phyloP scores from a whole-genome alignment of 2,113 vertebrate genomes.

The Tachycineta bicolor region DNA sequence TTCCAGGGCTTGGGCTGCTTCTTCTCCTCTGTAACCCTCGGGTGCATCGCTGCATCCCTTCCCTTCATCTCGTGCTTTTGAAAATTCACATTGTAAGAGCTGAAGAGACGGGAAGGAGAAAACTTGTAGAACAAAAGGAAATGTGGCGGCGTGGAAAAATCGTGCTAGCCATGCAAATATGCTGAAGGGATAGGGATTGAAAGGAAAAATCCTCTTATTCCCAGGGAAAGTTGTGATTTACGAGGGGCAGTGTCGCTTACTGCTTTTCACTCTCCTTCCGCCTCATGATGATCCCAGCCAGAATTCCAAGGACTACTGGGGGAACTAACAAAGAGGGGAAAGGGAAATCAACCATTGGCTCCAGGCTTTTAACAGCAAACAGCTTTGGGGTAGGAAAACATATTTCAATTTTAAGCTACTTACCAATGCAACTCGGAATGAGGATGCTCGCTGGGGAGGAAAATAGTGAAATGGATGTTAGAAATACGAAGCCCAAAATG shows the following conservation, averaged over 20 bases:
- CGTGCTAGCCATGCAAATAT: rapidly evolving
- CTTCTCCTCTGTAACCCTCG: rapidly evolving
- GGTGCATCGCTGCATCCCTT: rapidly evolving
- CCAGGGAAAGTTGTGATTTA: rapidly evolving
- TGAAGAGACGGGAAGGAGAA: not conserved
- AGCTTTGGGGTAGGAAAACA: not conserved
- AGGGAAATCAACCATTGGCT: not conserved
- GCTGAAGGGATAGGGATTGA: not conserved
- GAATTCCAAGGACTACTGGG: not conserved
- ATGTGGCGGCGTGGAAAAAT: rapidly evolving
- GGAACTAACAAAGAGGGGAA: not conserved
- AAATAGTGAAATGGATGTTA: not conserved
- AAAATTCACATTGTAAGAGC: not conserved
- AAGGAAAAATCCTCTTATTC: not conserved
- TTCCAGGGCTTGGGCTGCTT: not conserved
- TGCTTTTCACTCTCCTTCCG: not conserved
- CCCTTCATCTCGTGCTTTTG: rapidly evolving
- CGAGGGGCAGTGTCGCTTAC: not conserved
- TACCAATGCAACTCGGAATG: not conserved
- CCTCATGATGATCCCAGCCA: not conserved
- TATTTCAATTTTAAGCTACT: not conserved
- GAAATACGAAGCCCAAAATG: not conserved
- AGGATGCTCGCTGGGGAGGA: not conserved
- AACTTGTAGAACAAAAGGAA: not conserved
- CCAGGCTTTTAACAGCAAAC: not conserved